Percentiles rank a stretch among this genome's conserved stretches.
Conservation (phyloP, 2,888 invertebrate genomes). For the Merodon equestris region DNA sequence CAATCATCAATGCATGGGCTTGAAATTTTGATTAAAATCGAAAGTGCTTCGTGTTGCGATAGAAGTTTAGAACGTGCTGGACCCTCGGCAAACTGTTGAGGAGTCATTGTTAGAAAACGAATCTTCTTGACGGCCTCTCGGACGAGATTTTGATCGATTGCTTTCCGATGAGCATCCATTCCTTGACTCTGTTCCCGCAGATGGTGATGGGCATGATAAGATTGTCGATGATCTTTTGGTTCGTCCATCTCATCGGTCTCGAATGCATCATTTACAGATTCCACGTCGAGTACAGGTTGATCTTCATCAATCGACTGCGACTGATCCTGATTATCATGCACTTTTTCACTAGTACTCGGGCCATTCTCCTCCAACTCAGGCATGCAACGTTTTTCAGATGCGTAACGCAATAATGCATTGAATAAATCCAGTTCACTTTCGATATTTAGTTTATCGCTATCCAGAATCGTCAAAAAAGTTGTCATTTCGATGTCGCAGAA, state of each 20-base stretch:
- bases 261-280: slow-evolving; percentile 66
- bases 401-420: slow-evolving; percentile 85
- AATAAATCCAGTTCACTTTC: slow-evolving; percentile 89
- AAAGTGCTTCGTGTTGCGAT: slow-evolving; percentile 87
- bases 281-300: slow-evolving; percentile 69
- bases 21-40: slow-evolving; percentile 90
- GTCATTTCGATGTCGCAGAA: slow-evolving; percentile 88
- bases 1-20: slow-evolving; percentile 84
- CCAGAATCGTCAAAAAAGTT: slow-evolving; percentile 87
- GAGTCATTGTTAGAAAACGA: slow-evolving; percentile 87
- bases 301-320: slow-evolving; percentile 51
- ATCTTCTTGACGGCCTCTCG: slow-evolving; percentile 87
- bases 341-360: slow-evolving; percentile 40
- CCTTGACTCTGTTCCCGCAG: slow-evolving; percentile 42
- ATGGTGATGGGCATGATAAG: slow-evolving; percentile 56
- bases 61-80: slow-evolving; percentile 88
- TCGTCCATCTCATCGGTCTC: slow-evolving; percentile 72
- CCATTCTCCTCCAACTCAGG: slow-evolving; percentile 69
- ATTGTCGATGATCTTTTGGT: slow-evolving; percentile 71
- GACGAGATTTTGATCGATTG: slow-evolving; percentile 78
- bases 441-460: slow-evolving; percentile 86
- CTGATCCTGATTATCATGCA: slow-evolving; percentile 25
- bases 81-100: slow-evolving; percentile 90
- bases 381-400: slow-evolving; percentile 80
- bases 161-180: slow-evolving; percentile 74